A percentile compares a stretch with the other conserved stretches of the same genome.
These are phyloP conservation scores for Rostratula benghalensis DNA, from an alignment of 2,113 vertebrate genomes.

Conservation along the genomic window DNA sequence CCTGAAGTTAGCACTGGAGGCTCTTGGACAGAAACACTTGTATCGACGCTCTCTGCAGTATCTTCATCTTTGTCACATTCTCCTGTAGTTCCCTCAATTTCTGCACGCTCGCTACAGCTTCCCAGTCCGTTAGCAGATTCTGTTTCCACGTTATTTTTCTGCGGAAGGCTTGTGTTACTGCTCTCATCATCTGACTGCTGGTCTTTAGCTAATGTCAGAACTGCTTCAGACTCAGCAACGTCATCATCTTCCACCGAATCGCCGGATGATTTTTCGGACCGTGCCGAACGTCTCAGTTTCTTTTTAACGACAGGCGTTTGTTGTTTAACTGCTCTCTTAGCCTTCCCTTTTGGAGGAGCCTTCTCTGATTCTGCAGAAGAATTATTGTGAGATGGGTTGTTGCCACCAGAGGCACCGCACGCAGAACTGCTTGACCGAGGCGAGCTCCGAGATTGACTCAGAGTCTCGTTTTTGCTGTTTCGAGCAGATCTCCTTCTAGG, in stretches of 20 bases:
- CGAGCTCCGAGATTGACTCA: conserved; percentile 74
- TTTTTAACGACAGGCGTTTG: conserved; percentile 76
- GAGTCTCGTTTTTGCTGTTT: conserved; percentile 79
- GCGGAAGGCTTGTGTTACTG: neutral
- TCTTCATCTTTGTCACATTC: conserved; percentile 15
- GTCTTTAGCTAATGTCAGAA: conserved; percentile 54
- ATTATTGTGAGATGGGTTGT: conserved; percentile 62
- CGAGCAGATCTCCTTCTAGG: conserved; percentile 85
- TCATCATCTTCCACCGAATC: conserved; percentile 79
- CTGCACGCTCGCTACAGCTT: conserved; percentile 45
- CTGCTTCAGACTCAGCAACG: conserved; percentile 48
- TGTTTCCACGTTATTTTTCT: conserved; percentile 5
- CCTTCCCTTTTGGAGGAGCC: conserved; percentile 79
- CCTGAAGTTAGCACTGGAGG: neutral
- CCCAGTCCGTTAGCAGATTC: conserved; percentile 64
- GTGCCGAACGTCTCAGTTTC: conserved; percentile 77
- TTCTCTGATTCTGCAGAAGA: conserved; percentile 66
- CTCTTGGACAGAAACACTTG: conserved; percentile 20
- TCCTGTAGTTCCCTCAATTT: conserved; percentile 3
- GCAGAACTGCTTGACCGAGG: conserved; percentile 78
- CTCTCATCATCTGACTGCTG: conserved; percentile 58
- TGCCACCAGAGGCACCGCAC: conserved; percentile 74
- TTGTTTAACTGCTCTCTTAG: conserved; percentile 77
- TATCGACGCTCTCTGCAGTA: neutral
- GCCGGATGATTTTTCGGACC: conserved; percentile 65